phyloP scores from a whole-genome alignment of 2,888 invertebrate species.

The Cataglyphis rosenhaueri region DNA sequence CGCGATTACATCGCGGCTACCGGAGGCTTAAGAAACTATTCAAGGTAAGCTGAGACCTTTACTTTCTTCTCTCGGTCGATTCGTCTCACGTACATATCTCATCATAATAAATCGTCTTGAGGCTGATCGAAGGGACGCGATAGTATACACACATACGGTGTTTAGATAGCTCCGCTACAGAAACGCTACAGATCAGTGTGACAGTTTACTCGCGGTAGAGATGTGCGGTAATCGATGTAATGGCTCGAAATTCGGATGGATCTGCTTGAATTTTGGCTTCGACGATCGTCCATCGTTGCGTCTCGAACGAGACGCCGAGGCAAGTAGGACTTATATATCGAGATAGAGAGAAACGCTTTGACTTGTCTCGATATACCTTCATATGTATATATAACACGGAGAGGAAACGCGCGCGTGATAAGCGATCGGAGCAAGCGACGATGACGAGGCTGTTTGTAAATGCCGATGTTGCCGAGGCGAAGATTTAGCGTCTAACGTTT shows the following conservation, averaged over 20 bases:
- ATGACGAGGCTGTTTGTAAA: constrained; percentile 29
- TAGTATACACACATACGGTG: not conserved
- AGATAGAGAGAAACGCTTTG: not conserved
- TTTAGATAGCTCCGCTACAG: not conserved
- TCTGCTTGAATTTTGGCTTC: not conserved
- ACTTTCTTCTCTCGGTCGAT: not conserved
- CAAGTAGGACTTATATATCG: not conserved
- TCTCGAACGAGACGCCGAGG: not conserved
- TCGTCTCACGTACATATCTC: not conserved
- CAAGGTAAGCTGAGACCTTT: constrained; percentile 82
- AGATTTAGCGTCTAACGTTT: not conserved
- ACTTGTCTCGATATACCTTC: not conserved
- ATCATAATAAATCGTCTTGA: not conserved
- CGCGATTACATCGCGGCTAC: constrained; percentile 85
- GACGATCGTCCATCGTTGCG: not conserved
- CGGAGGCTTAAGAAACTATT: constrained; percentile 85
- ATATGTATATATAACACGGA: not conserved
- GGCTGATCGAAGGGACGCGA: not conserved
- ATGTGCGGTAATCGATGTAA: not conserved
- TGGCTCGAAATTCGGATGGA: not conserved
- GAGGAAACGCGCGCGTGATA: constrained; percentile 28
- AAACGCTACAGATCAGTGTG: not conserved
- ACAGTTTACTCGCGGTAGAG: not conserved
- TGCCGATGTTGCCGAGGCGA: constrained; percentile 1
- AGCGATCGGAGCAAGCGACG: not conserved